Percentiles rank a stretch among this genome's conserved stretches.
Evolutionary conservation across 2,888 invertebrate genomes (phyloP).

Genomic region (Temnothorax ravouxi): DNA sequence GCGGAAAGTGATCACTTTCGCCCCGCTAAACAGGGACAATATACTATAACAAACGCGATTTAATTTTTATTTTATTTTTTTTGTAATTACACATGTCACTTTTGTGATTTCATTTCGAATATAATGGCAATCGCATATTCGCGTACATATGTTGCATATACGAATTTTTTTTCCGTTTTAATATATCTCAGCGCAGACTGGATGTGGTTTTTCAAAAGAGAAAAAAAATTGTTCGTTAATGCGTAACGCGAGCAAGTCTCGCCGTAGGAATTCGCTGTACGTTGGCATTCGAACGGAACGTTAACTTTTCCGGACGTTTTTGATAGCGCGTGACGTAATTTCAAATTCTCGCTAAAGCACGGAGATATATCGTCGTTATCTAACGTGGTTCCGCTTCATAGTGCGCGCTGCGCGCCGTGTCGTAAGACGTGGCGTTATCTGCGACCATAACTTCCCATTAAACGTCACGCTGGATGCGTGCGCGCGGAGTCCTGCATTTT

Average conservation of each 20-base stretch:
- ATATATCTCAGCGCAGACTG: not conserved
- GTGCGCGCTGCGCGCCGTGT: constrained; percentile 55
- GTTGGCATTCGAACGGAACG: constrained; percentile 27
- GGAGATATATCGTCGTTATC: constrained; percentile 63
- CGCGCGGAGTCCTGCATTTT: constrained; percentile 30
- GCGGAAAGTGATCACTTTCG: too few relatives aligned
- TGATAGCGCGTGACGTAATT: constrained; percentile 56
- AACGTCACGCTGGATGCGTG: constrained; percentile 74
- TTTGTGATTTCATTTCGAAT: not conserved
- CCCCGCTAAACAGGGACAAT: too few relatives aligned
- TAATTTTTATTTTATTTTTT: constrained; percentile 3
- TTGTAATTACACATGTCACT: not conserved
- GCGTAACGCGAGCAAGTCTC: not conserved
- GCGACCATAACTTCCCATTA: constrained; percentile 82
- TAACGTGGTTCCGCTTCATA: constrained; percentile 59
- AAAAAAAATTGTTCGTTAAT: not conserved
- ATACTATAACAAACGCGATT: constrained; percentile 15
- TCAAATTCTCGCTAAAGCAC: constrained; percentile 62
- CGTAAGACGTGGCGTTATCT: constrained; percentile 67
- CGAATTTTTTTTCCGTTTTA: not conserved
- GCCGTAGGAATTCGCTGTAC: not conserved
- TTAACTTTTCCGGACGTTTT: constrained; percentile 43
- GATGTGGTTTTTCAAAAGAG: not conserved
- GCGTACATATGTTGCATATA: not conserved
- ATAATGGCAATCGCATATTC: not conserved